Conservation (phyloP, 2,797 vertebrate genomes). For the Chelmon rostratus region DNA sequence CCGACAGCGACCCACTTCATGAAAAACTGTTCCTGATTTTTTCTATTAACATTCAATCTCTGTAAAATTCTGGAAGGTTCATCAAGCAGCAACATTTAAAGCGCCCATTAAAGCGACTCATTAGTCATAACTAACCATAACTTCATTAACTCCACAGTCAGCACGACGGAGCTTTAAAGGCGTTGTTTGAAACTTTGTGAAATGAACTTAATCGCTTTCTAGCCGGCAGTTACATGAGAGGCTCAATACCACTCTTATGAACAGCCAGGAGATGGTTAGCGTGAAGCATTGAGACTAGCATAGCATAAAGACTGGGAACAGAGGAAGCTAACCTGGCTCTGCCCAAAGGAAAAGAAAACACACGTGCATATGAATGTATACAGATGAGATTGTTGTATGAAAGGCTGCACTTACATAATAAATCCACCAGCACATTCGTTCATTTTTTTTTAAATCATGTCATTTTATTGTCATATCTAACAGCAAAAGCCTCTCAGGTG, state of each 20-base stretch:
- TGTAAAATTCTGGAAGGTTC: neutral
- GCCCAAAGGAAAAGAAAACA: neutral
- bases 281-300: neutral
- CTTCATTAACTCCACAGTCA: neutral
- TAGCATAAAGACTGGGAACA: neutral
- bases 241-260: too few species aligned
- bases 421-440: neutral
- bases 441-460: neutral
- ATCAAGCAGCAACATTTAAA: neutral
- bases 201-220: neutral
- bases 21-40: neutral
- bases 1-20: neutral
- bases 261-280: neutral
- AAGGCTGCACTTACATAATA: neutral
- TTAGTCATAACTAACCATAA: neutral
- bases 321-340: too few species aligned
- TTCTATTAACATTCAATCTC: neutral
- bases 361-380: too few species aligned
- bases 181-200: neutral
- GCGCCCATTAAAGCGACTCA: neutral
- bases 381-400: neutral
- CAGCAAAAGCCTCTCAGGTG: slow-evolving; percentile 6
- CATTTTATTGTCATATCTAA: neutral
- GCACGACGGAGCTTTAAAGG: neutral
- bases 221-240: neutral